Percentiles rank a stretch among this genome's conserved stretches.
These are phyloP conservation scores for Phataginus tricuspis DNA, from an alignment of 2,797 vertebrate genomes.

Conservation along the genomic window DNA sequence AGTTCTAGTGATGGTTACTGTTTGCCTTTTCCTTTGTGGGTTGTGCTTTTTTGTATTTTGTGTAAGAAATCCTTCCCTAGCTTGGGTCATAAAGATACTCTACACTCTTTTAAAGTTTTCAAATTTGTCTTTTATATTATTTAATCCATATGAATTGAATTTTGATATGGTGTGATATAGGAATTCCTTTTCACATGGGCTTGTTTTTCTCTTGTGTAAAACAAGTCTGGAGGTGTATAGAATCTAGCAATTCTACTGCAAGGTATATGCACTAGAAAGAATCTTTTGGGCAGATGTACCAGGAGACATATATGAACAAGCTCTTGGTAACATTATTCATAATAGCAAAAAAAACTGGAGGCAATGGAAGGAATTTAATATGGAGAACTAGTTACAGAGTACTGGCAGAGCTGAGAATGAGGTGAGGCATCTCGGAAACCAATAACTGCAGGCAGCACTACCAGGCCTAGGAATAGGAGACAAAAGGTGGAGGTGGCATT, in stretches of 20 bases:
- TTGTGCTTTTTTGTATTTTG: not conserved
- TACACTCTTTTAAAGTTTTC: not conserved
- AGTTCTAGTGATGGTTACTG: not conserved
- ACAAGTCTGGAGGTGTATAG: not conserved
- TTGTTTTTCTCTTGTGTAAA: not conserved
- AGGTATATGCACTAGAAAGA: conserved; percentile 1
- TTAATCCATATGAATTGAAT: not conserved
- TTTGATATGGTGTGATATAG: not conserved
- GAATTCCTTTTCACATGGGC: not conserved
- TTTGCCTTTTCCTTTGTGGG: not conserved
- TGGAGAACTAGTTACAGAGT: not conserved
- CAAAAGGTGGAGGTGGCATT: not conserved
- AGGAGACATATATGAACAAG: not conserved
- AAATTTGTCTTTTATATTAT: conserved; percentile 5
- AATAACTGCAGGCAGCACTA: not conserved
- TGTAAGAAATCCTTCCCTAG: not conserved
- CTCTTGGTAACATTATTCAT: not conserved
- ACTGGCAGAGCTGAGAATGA: not conserved
- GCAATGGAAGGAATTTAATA: not conserved
- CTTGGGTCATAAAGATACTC: not conserved
- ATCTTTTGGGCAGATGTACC: not conserved
- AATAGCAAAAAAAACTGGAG: not conserved
- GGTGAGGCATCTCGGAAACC: not conserved
- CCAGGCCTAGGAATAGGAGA: not conserved
- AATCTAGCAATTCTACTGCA: not conserved